These are phyloP conservation scores for Glaucidium brasilianum DNA, from an alignment of 2,113 vertebrate species.

Conservation along the genomic window DNA sequence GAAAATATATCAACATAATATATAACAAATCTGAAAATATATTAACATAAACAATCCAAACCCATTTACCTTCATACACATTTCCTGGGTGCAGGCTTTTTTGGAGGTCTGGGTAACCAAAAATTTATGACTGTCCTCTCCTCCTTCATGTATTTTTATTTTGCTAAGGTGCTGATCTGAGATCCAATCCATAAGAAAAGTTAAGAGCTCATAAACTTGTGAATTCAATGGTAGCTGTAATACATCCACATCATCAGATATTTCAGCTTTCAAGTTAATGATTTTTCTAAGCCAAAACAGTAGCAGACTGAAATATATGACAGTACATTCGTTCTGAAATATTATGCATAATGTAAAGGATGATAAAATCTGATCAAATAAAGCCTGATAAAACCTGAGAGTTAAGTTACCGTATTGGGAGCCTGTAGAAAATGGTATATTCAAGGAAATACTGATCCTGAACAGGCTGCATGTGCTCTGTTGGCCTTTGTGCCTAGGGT, in stretches of 20 bases:
- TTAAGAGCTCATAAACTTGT: conserved; percentile 75
- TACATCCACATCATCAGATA: not conserved
- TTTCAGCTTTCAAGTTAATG: not conserved
- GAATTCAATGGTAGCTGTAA: conserved; percentile 67
- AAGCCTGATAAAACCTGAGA: not conserved
- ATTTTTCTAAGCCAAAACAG: not conserved
- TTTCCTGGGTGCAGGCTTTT: conserved; percentile 68
- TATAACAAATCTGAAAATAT: not conserved
- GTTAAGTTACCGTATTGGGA: not conserved
- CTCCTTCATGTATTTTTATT: conserved; percentile 53
- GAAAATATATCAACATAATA: not conserved
- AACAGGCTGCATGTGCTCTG: not conserved
- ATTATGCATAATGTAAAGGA: not conserved
- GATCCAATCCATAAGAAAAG: conserved; percentile 85
- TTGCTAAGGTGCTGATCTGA: conserved; percentile 74
- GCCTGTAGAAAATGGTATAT: not conserved
- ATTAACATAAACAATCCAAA: not conserved
- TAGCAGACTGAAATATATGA: not conserved
- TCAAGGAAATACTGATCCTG: not conserved
- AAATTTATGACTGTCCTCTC: conserved; percentile 27
- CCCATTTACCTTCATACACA: conserved; percentile 81
- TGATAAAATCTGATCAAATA: not conserved
- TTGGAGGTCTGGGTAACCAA: not conserved
- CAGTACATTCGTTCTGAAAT: not conserved
- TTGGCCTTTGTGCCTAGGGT: not conserved